Percentiles rank a stretch among this genome's conserved stretches.
phyloP scores from a whole-genome alignment of 2,888 invertebrate species.

The Polyploca ridens region DNA sequence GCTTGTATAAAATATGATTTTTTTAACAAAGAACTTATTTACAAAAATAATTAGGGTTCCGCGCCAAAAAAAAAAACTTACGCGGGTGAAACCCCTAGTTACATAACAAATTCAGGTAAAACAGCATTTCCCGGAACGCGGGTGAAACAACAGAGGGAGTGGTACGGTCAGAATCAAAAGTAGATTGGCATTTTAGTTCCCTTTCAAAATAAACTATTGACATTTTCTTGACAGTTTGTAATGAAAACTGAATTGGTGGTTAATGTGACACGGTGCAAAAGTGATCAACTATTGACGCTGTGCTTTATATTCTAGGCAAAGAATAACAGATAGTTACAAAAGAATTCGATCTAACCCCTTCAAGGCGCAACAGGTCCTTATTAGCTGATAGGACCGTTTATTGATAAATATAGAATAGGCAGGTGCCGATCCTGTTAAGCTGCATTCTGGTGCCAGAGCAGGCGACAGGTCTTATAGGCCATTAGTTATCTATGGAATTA shows the following conservation, averaged over 20 bases:
- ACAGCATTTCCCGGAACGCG: constrained; percentile 3
- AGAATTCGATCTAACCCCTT: constrained; percentile 8
- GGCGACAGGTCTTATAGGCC: constrained; percentile 16
- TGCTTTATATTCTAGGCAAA: constrained; percentile 16
- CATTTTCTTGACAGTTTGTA: too few species aligned
- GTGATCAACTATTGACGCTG: too few species aligned
- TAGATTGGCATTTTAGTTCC: too few species aligned
- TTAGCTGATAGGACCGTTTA: constrained; percentile 44
- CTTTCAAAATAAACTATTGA: too few species aligned
- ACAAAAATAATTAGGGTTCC: too few species aligned
- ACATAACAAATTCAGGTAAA: background rate
- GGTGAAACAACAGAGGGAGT: background rate
- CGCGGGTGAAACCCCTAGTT: too few species aligned
- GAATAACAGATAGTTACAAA: constrained; percentile 17
- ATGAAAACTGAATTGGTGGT: too few species aligned
- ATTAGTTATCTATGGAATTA: background rate
- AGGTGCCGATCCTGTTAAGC: constrained; percentile 48
- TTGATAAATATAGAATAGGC: constrained; percentile 39
- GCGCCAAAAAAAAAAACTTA: too few species aligned
- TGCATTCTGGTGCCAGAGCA: constrained; percentile 31
- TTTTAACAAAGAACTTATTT: too few species aligned
- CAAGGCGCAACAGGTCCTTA: constrained; percentile 39
- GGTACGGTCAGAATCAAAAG: too few species aligned
- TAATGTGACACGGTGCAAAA: too few species aligned
- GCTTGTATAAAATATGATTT: too few species aligned